Evolutionary conservation across 2,888 invertebrate genomes (phyloP), one percentile per base, ranked within the genome.

Genomic region (Octonoba sinensis): DNA sequence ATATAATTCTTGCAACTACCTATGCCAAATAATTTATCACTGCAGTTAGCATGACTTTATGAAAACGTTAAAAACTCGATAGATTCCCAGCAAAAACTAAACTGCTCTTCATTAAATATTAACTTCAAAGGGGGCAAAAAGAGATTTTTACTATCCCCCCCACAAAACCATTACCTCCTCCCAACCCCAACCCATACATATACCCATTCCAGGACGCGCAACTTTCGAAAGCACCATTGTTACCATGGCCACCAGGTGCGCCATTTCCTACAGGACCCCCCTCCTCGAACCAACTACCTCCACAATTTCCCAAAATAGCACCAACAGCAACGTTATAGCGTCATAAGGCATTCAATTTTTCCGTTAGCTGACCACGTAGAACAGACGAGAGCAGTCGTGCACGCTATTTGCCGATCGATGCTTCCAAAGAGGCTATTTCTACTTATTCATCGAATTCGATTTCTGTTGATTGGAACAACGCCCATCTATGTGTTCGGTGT

Each of bases 291-390:
- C 64, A 8, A 8, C 77, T 47, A 51, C 16, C 15, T 49, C 44
- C 18, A 51, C 27, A 59, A 44, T 51, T 44, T 18, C 69, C 69
- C 3, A 60, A 75, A 77, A 77, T 70, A 77, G 56, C 70, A 24
- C 57, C 66, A 16, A 36, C 49, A 24, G 47, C 74, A n/a, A 46
- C 56, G 20, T 75, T 59, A 36, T 3, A 36, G 60, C 44, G 49
- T 76, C 44, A 67, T 76, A 76, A 76, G 62, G 75, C 57, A 73
- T 79, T 79, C 79, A 66, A 67, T 79, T 79, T 79, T 79, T 60
- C 78, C 65, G 65, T 51, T 66, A 57, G 64, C 56, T 47, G 69
- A 67, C 47, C 46, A 18, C 60, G 72, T 60, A 72, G 60, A 64
- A 46, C 46, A 20, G 18, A 1, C 24, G 49, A 22, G 36, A 4